Percentiles rank a stretch among this genome's conserved stretches.
These are phyloP conservation scores for Cyclophora punctaria DNA, from an alignment of 2,888 invertebrate species.

Conservation along the genomic window DNA sequence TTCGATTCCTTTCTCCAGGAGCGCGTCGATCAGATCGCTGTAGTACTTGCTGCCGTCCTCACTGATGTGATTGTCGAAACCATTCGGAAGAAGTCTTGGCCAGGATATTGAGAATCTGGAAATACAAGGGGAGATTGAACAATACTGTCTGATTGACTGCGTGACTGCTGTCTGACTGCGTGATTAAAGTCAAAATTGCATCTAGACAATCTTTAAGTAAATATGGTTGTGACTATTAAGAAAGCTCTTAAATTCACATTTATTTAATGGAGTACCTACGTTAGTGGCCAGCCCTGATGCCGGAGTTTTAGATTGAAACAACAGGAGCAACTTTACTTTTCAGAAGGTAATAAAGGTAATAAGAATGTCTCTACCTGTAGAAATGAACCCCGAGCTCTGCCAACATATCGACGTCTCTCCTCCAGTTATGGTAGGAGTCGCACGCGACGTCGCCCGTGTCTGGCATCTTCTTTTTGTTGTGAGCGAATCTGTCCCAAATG, in stretches of 20 bases:
- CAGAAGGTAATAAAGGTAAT: too few species aligned
- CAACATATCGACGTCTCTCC: conserved; percentile 57
- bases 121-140: too few species aligned
- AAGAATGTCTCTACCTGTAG: conserved; percentile 20
- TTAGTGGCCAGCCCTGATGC: too few species aligned
- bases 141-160: too few species aligned
- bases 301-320: too few species aligned
- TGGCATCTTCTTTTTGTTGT: conserved; percentile 8
- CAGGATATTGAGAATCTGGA: conserved; percentile 73
- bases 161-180: too few species aligned
- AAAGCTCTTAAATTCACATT: too few species aligned
- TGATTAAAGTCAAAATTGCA: too few species aligned
- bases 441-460: conserved; percentile 63
- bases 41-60: conserved; percentile 67
- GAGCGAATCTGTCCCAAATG: conserved; percentile 53
- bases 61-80: conserved; percentile 50
- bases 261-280: too few species aligned
- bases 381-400: conserved; percentile 47
- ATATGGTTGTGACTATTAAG: too few species aligned
- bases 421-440: conserved; percentile 69
- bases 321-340: too few species aligned
- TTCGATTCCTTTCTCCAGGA: conserved; percentile 62
- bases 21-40: conserved; percentile 60
- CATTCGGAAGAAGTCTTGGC: conserved; percentile 62
- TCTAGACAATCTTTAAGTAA: too few species aligned